Base-by-base conservation (phyloP, 2,888 invertebrate species). In the Torymus aiolomorphi region DNA sequence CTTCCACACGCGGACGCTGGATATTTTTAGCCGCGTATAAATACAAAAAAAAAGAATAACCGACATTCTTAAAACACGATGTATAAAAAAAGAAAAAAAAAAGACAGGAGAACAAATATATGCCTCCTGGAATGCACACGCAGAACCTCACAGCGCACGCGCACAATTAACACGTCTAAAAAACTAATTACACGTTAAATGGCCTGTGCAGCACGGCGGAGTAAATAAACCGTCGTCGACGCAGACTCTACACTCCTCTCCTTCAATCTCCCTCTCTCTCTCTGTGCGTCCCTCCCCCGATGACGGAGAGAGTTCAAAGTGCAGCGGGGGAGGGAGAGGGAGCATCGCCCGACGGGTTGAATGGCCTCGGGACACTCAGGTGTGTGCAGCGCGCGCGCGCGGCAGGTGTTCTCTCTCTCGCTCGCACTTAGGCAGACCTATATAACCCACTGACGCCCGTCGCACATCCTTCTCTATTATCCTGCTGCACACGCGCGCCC, bases 341-440 rank as follows among this genome's bases (percentile, higher is more conserved):
- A 62, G 62, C 65, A 59, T 62, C 16, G 63, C 66, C 71, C 71
- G 56, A 11, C 62, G 83, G 76, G 84, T 84, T 84, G 84, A 84
- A 84, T 62, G 83, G 80, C 84, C 84, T 79, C 76, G 70, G 80
- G 80, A 74, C 72, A 69, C 81, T 84, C 83, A 80, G 82, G 82
- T 83, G 31, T 31, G 31, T 31, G 31, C 8, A 31, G 31, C 8
- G 3, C 3, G 24, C 3, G 83, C 81, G 54, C 79, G 74, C 80
- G 77, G 82, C 83, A 83, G 84, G 83, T 83, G 82, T 70, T 66
- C 70, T 73, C 61, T 73, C 77, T 73, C 20, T 31, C 31, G 31
- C 31, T 31, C 31, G 3, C 8, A 31, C 8, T 5, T 31, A 31
- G 31, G 31, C 31, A 31, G 54, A 57, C 42, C 57, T 54, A 8